Conservation (phyloP, 35 echinoderm and acorn worm species). For the Amphiura filiformis region DNA sequence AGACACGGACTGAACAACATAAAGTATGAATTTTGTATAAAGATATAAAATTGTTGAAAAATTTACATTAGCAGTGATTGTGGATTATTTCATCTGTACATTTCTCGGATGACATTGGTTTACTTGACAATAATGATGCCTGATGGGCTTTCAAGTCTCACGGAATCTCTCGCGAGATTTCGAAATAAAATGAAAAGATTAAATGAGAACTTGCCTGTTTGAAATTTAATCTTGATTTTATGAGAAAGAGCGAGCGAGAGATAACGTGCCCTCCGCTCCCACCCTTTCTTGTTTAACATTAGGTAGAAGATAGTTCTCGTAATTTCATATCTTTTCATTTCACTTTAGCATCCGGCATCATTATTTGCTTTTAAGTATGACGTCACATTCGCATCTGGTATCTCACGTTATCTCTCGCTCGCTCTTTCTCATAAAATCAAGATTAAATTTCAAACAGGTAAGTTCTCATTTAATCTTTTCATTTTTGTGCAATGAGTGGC, state of each 20-base stretch:
- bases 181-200: conserved; percentile 23
- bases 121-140: conserved; percentile 7
- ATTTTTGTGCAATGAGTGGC: too few species aligned
- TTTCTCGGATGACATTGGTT: neutral
- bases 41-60: too few species aligned
- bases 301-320: neutral
- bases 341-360: neutral
- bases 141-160: neutral
- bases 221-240: conserved; percentile 21
- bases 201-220: conserved; percentile 20
- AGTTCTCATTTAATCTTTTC: neutral
- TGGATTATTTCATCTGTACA: neutral
- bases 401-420: conserved; percentile 2
- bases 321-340: neutral
- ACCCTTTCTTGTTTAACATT: neutral
- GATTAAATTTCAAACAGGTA: conserved; percentile 7
- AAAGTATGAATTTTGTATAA: too few species aligned
- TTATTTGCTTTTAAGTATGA: neutral
- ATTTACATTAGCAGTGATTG: neutral
- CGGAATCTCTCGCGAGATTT: conserved; percentile 31
- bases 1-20: too few species aligned
- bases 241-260: conserved; percentile 11
- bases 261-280: neutral
- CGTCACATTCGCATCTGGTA: neutral
- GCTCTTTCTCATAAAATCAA: neutral